Conservation (phyloP, 2,888 invertebrate species). For the Stegana nigrithorax region DNA sequence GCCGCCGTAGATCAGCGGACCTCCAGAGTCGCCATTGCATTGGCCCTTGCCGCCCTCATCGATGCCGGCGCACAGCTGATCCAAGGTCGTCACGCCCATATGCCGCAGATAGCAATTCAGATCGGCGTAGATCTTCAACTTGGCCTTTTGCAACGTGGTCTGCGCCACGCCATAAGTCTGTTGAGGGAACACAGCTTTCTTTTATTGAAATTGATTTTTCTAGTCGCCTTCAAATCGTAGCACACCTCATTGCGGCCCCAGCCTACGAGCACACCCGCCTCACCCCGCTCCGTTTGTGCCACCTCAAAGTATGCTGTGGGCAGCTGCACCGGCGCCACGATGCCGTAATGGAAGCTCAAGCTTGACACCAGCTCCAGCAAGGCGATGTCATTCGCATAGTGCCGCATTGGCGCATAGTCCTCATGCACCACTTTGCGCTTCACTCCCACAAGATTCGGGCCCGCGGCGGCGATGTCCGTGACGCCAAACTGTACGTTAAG, state of each 20-base stretch:
- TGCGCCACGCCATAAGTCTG: conserved; percentile 53
- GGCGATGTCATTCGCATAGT: conserved; percentile 64
- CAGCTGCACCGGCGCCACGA: conserved; percentile 44
- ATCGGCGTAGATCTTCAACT: conserved; percentile 58
- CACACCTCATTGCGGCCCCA: conserved; percentile 51
- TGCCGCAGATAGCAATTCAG: conserved; percentile 55
- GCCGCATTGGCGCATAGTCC: conserved; percentile 37
- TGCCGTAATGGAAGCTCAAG: conserved; percentile 39
- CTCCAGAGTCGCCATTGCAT: conserved; percentile 54
- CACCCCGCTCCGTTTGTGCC: conserved; percentile 38
- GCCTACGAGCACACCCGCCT: conserved; percentile 43
- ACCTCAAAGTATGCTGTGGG: conserved; percentile 44
- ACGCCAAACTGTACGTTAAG: conserved; percentile 42
- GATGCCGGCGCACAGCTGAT: conserved; percentile 64
- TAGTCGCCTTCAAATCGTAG: not conserved
- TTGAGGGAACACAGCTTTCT: too few relatives aligned
- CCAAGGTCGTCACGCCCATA: conserved; percentile 39
- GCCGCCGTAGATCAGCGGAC: conserved; percentile 49
- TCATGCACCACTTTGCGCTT: conserved; percentile 52
- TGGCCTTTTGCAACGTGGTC: conserved; percentile 56
- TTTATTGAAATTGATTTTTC: not conserved
- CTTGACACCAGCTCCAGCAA: conserved; percentile 51
- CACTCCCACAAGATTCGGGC: conserved; percentile 38
- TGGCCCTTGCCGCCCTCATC: conserved; percentile 46
- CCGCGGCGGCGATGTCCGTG: conserved; percentile 25